phyloP scores from a whole-genome alignment of 2,797 vertebrate genomes.

The Pygocentrus nattereri region DNA sequence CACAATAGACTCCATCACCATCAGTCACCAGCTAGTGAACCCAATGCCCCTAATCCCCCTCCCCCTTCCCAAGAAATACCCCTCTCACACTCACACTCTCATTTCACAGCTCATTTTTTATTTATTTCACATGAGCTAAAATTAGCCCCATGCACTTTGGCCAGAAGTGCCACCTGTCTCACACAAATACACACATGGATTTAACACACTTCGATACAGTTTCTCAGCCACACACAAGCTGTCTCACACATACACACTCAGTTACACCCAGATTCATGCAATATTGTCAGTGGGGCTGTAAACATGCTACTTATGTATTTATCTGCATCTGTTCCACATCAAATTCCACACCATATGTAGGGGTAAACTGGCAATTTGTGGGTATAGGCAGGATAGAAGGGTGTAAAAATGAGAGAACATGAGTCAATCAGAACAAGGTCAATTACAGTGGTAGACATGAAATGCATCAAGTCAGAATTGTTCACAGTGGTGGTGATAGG shows the following conservation, averaged over 20 bases:
- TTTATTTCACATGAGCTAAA: constrained; percentile 56
- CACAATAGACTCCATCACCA: constrained; percentile 21
- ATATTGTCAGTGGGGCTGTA: constrained; percentile 21
- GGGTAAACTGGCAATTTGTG: background rate
- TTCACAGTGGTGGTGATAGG: too few relatives aligned
- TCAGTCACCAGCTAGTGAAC: constrained; percentile 53
- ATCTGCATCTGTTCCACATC: background rate
- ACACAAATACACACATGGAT: constrained; percentile 36
- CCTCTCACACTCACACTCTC: constrained; percentile 36
- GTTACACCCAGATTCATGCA: constrained; percentile 12
- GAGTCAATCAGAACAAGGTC: too few relatives aligned
- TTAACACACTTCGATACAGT: constrained; percentile 17
- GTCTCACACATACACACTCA: background rate
- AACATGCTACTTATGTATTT: constrained; percentile 48
- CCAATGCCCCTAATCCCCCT: constrained; percentile 35
- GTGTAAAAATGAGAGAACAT: background rate
- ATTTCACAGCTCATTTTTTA: constrained; percentile 41
- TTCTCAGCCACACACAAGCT: background rate
- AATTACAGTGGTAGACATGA: too few relatives aligned
- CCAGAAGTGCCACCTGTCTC: constrained; percentile 22
- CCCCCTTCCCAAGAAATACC: constrained; percentile 8
- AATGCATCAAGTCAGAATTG: too few relatives aligned
- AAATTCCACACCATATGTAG: background rate
- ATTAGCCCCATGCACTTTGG: constrained; percentile 39
- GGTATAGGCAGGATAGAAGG: background rate